Evolutionary conservation across 2,888 invertebrate genomes (phyloP).

Genomic region (Palloptera scutellata): DNA sequence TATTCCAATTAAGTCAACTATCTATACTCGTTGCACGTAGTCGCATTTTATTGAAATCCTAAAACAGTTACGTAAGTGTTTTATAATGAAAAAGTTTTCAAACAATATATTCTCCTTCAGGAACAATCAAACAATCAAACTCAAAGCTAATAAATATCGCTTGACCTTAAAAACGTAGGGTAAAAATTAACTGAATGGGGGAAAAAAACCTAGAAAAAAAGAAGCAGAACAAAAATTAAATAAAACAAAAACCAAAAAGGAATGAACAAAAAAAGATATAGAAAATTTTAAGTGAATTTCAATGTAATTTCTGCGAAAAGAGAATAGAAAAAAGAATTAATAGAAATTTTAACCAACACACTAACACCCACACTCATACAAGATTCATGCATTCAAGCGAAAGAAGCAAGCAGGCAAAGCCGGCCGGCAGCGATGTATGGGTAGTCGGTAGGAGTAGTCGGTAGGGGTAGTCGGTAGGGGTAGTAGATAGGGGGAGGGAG

Average conservation of each 20-base stretch:
- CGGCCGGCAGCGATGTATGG: no score
- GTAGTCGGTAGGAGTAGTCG: slow-evolving; percentile 6
- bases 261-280: slow-evolving; percentile 10
- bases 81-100: no score
- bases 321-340: not conserved
- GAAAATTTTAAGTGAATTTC: slow-evolving; percentile 35
- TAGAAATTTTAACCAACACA: not conserved
- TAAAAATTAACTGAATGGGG: not conserved
- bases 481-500: slow-evolving; percentile 1
- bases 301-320: slow-evolving; percentile 28
- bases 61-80: no score
- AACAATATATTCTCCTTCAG: no score
- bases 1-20: no score
- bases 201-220: slow-evolving; percentile 6
- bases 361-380: no score
- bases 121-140: no score
- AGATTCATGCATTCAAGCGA: no score
- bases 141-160: no score
- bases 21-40: no score
- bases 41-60: no score
- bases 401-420: no score
- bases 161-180: not conserved
- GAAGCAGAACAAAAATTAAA: slow-evolving; percentile 3
- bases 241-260: not conserved
- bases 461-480: slow-evolving; percentile 12